These are phyloP conservation scores for Trichosurus vulpecula DNA, from an alignment of 2,797 vertebrate genomes.

Conservation along the genomic window DNA sequence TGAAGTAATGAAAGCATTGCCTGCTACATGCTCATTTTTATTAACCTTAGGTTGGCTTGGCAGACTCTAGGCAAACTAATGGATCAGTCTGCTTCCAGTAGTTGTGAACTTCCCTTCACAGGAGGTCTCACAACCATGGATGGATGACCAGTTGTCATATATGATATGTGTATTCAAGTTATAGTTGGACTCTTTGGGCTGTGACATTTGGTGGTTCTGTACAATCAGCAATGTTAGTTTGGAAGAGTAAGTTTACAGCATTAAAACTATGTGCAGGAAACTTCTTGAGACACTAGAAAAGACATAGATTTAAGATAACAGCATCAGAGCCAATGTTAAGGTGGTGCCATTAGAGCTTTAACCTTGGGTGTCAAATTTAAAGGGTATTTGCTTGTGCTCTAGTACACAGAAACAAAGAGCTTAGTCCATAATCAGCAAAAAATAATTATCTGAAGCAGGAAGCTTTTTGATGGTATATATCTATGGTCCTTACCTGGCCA, in stretches of 20 bases:
- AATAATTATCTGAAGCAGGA: neutral
- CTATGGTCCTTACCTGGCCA: neutral
- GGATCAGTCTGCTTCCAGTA: neutral
- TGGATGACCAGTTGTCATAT: neutral
- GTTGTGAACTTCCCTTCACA: neutral
- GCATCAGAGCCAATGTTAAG: neutral
- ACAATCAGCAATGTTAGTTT: neutral
- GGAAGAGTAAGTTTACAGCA: neutral
- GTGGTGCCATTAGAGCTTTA: neutral
- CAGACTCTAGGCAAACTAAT: neutral
- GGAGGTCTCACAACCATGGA: neutral
- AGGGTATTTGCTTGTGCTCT: neutral
- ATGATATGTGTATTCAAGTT: neutral
- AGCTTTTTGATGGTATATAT: neutral
- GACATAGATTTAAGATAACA: neutral
- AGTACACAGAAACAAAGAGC: neutral
- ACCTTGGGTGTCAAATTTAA: neutral
- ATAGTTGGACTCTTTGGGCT: neutral
- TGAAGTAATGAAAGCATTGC: neutral
- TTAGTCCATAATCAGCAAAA: neutral
- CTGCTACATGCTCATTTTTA: neutral
- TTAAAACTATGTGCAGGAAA: neutral
- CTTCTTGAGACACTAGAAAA: neutral
- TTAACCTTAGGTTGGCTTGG: neutral
- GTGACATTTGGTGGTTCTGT: neutral